Conservation (phyloP, 2,797 vertebrate genomes). For the Podargus strigoides region DNA sequence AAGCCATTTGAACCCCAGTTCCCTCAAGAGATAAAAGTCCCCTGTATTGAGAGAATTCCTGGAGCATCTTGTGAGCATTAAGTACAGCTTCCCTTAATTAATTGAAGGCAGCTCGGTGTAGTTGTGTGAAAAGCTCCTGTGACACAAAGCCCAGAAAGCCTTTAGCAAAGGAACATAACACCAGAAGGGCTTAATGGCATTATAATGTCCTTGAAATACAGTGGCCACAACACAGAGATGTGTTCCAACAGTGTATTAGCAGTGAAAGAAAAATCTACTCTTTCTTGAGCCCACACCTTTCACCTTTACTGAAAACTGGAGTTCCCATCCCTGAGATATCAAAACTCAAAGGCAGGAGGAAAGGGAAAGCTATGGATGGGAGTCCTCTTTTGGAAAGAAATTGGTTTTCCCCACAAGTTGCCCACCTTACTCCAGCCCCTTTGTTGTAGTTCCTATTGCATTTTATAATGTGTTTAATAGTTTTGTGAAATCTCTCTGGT, state of each 20-base stretch:
- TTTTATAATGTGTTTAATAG: neutral
- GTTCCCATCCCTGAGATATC: neutral
- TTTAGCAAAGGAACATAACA: neutral
- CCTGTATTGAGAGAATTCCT: neutral
- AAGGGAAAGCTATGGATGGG: neutral
- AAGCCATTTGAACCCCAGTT: neutral
- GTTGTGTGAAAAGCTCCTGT: constrained; percentile 26
- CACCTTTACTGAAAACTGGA: neutral
- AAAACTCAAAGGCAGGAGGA: neutral
- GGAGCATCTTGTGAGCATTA: neutral
- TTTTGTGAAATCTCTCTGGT: neutral
- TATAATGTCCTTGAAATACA: neutral
- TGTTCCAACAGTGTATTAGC: neutral
- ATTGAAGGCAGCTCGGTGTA: neutral
- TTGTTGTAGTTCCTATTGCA: neutral
- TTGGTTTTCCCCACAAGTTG: rapidly evolving
- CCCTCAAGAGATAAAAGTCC: constrained; percentile 17
- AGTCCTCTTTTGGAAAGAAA: neutral
- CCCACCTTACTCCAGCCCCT: neutral
- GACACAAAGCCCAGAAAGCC: constrained; percentile 7
- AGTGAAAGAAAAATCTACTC: neutral
- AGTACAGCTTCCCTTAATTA: constrained; percentile 15
- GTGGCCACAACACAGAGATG: neutral
- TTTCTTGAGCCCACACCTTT: neutral
- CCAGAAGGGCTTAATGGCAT: constrained; percentile 46